Evolutionary conservation across 2,888 invertebrate species (phyloP).

Genomic region (Gymnocheta viridis): DNA sequence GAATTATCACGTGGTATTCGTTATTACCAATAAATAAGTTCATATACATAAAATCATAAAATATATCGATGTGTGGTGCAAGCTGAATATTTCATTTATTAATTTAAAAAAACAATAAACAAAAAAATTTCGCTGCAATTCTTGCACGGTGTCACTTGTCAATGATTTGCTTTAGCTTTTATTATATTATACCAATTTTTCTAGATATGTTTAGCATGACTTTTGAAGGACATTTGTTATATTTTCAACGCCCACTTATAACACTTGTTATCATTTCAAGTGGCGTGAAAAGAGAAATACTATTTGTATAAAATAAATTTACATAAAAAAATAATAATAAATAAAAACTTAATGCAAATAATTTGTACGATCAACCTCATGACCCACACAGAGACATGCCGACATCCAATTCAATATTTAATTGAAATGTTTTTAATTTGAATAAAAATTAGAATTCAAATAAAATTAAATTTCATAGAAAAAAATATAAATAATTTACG

Average conservation of each 20-base stretch:
- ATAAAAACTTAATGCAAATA: constrained; percentile 65
- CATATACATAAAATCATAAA: not conserved
- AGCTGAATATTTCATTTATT: not conserved
- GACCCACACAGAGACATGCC: constrained; percentile 63
- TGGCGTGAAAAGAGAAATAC: constrained; percentile 48
- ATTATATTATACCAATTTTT: not conserved
- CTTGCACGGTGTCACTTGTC: not conserved
- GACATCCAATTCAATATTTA: constrained; percentile 44
- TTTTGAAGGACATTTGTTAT: constrained; percentile 68
- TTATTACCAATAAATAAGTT: not conserved
- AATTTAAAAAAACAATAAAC: not conserved
- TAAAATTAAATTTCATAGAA: constrained; percentile 23
- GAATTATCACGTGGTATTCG: not conserved
- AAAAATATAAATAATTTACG: not conserved
- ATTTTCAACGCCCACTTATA: constrained; percentile 61
- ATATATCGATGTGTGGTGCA: not conserved
- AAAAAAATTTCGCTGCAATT: not conserved
- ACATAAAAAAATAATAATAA: constrained; percentile 15
- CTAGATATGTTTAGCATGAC: constrained; percentile 36
- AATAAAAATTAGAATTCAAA: constrained; percentile 41
- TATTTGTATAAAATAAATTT: constrained; percentile 14
- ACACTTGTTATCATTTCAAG: constrained; percentile 61
- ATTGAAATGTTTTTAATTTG: constrained; percentile 60
- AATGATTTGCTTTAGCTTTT: not conserved
- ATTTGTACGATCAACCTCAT: constrained; percentile 68